Conservation (phyloP, 2,797 vertebrate species). For the Cynodonichthys magdalenae region DNA sequence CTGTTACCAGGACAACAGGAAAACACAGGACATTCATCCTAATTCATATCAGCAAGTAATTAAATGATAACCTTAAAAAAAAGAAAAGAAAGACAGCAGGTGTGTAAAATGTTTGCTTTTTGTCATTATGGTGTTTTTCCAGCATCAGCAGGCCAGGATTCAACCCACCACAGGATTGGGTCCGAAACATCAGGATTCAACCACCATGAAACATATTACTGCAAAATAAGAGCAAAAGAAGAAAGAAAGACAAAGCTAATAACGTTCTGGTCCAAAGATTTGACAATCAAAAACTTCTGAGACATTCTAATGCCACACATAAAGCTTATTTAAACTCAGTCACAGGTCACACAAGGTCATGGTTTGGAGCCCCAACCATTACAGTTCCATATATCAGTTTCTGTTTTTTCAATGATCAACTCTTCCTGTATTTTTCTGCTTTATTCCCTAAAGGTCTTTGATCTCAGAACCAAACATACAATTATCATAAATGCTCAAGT, state of each 20-base stretch:
- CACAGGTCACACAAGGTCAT: conserved; percentile 11
- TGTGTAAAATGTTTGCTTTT: conserved; percentile 5
- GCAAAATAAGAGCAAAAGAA: background rate
- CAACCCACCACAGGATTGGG: too few relatives aligned
- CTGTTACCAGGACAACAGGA: conserved; percentile 13
- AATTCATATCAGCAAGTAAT: conserved; percentile 1
- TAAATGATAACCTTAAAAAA: conserved; percentile 11
- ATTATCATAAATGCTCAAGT: too few relatives aligned
- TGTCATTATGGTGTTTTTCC: too few relatives aligned
- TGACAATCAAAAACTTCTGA: conserved; percentile 6
- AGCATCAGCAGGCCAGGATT: background rate
- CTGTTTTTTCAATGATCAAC: background rate
- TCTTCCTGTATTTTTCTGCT: too few relatives aligned
- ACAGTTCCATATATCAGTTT: conserved; percentile 11
- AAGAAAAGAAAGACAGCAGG: conserved; percentile 36
- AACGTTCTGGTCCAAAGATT: conserved; percentile 34
- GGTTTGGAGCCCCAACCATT: background rate
- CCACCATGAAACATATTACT: background rate
- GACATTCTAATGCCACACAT: conserved; percentile 19
- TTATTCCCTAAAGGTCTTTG: too few relatives aligned
- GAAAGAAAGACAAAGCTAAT: background rate
- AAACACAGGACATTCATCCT: conserved; percentile 2
- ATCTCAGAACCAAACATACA: too few relatives aligned
- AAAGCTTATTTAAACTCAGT: conserved; percentile 5
- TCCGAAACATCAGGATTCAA: too few relatives aligned